Evolutionary conservation across 2,113 vertebrate species (phyloP), one percentile per base, ranked within the genome.

Genomic region (Hippocampus comes): DNA sequence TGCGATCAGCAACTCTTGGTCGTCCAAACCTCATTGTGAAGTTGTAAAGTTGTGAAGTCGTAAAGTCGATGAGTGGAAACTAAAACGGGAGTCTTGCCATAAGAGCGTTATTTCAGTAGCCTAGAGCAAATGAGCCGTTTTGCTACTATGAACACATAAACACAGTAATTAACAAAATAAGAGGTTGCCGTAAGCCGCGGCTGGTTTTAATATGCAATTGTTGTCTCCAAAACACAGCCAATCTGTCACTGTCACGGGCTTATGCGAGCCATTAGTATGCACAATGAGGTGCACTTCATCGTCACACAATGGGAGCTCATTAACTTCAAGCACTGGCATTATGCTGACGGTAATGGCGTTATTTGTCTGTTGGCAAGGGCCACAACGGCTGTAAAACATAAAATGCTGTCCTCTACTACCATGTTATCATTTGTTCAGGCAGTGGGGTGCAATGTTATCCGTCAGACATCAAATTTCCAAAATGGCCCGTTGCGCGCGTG

Each of bases 201-300:
- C 63, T 57, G 68, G 79, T 84, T 88, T 81, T 73, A 82, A 78
- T 73, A 77, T 84, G 77, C 61, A 75, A 71, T 79, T 76, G 79
- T 83, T 76, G 77, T 86, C 72, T 75, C 61, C 67, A 71, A 83
- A 86, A 81, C 76, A 68, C 69, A 69, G 74, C 75, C 49, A n/a
- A 82, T 86, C 84, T 67, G 46, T 86, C 79, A 83, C 76, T 81
- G 70, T 79, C 72, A 84, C 79, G 74, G 73, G 72, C 65, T 74
- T 80, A 78, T 61, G 73, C 71, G 68, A 23, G 51, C 63, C 81
- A 89, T 89, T 91, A 85, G 79, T 78, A 87, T 86, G 80, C 85
- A 80, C 73, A 84, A 84, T 81, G 81, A 85, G 78, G 65, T 67
- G 63, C 76, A 83, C 86, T 88, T 83, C 82, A 87, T 88, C 75